phyloP scores from a whole-genome alignment of 2,888 invertebrate species.

The Arctia plantaginis region DNA sequence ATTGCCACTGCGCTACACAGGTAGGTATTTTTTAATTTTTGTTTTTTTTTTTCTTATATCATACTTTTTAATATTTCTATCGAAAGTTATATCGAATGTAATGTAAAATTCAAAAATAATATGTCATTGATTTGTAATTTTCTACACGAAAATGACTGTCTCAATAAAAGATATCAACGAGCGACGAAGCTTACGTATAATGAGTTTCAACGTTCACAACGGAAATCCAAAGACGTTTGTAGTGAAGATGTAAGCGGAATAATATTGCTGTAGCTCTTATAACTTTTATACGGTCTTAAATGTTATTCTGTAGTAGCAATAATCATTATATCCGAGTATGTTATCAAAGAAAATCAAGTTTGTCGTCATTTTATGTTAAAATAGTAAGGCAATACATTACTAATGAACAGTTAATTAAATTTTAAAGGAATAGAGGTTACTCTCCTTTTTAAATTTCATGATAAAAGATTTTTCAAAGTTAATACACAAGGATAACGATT shows the following conservation, averaged over 20 bases:
- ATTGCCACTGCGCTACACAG: slow-evolving; percentile 48
- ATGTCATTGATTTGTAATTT: neutral
- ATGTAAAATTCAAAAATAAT: neutral
- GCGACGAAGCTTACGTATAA: slow-evolving; percentile 35
- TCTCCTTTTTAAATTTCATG: neutral
- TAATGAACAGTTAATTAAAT: neutral
- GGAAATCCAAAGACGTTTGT: slow-evolving; percentile 30
- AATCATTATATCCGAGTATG: too few relatives aligned
- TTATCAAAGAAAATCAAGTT: too few relatives aligned
- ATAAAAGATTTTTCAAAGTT: neutral
- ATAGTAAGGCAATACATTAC: neutral
- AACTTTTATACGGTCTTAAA: slow-evolving; percentile 27
- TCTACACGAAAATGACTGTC: slow-evolving; percentile 24
- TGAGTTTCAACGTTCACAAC: slow-evolving; percentile 46
- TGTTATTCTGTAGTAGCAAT: slow-evolving; percentile 21
- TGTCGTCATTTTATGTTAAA: neutral
- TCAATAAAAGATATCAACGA: slow-evolving; percentile 80
- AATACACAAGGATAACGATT: slow-evolving; percentile 8
- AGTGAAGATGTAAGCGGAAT: slow-evolving; percentile 31
- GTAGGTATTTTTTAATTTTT: slow-evolving; percentile 67
- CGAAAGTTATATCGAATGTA: neutral
- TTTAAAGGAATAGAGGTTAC: neutral
- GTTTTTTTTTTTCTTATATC: slow-evolving; percentile 23
- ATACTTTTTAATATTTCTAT: neutral
- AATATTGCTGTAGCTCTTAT: slow-evolving; percentile 28